Evolutionary conservation across 2,888 invertebrate genomes (phyloP).

Genomic region (Phymatocera aterrima): DNA sequence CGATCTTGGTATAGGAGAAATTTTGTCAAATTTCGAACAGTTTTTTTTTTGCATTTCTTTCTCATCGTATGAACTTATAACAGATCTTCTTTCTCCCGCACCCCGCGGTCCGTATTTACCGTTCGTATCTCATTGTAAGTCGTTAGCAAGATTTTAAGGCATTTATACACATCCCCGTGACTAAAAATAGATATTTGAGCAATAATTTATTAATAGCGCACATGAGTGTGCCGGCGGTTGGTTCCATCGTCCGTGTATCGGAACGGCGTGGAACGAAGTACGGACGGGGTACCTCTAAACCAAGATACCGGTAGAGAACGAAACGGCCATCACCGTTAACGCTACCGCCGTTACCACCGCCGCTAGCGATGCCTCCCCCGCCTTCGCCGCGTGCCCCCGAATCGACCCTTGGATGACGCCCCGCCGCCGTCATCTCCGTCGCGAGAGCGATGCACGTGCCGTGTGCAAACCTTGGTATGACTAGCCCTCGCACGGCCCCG

Average conservation of each 20-base stretch:
- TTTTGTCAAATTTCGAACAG: background rate
- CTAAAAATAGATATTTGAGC: slow-evolving; percentile 76
- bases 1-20: no score
- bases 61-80: background rate
- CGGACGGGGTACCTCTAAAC: no score
- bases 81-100: background rate
- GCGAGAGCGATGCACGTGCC: slow-evolving; percentile 71
- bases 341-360: slow-evolving; percentile 37
- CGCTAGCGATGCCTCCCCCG: slow-evolving; percentile 51
- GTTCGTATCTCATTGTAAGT: slow-evolving; percentile 39
- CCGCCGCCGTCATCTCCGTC: slow-evolving; percentile 58
- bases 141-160: slow-evolving; percentile 41
- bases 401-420: slow-evolving; percentile 31
- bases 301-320: slow-evolving; percentile 1
- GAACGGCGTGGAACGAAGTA: slow-evolving; percentile 42
- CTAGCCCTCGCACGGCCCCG: slow-evolving; percentile 71
- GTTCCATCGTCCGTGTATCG: slow-evolving; percentile 41
- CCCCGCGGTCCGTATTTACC: slow-evolving; percentile 24
- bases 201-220: slow-evolving; percentile 77
- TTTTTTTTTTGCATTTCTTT: background rate
- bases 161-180: slow-evolving; percentile 41
- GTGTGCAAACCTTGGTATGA: slow-evolving; percentile 74
- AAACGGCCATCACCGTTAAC: no score
- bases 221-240: slow-evolving; percentile 66
- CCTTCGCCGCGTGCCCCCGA: slow-evolving; percentile 37